Evolutionary conservation across 2,888 invertebrate genomes (phyloP), one percentile per base, ranked within the genome.

Genomic region (Lapara coniferarum): DNA sequence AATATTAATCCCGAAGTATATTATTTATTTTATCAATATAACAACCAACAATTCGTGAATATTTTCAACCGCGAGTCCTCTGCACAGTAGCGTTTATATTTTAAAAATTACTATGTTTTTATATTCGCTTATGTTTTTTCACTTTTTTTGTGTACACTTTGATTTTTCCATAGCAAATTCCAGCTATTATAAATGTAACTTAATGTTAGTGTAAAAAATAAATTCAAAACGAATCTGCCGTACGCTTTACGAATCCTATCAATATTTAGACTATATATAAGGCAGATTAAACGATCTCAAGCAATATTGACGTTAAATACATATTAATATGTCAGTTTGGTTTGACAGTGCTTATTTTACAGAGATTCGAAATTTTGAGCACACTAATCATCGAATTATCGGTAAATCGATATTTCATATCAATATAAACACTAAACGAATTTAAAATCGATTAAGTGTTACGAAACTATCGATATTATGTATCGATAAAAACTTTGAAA

Each of bases 291-390:
- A 68, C 66, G 51, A 66, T 44, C 58, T 53, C 44, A 68, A 68
- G 68, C 68, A 67, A 71, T 69, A 55, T 69, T 69, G n/a, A 51
- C 55, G 56, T 69, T 75, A 72, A 73, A 78, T 78, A 82, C 74
- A 80, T 80, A 81, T 81, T 78, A 81, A 76, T 81, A 82, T 77
- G 77, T 69, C 59, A 74, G 68, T 71, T 70, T 25, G 70, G 56
- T 59, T 71, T 52, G 68, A 68, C 68, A 68, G 68, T 68, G 52
- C 52, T 59, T 68, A 25, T 30, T 67, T 55, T 44, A 8, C 5
- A 12, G 68, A 68, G 68, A 68, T 68, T 68, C 68, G 44, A 30
- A 25, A 10, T 30, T 0, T n/a, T 16, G 56, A 10, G 16, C 7
- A 37, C 49, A 37, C 7, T 25, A 16, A 6, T 37, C 37, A 7